Evolutionary conservation across 2,888 invertebrate species (phyloP).

Genomic region (Galerucella nymphaeae): DNA sequence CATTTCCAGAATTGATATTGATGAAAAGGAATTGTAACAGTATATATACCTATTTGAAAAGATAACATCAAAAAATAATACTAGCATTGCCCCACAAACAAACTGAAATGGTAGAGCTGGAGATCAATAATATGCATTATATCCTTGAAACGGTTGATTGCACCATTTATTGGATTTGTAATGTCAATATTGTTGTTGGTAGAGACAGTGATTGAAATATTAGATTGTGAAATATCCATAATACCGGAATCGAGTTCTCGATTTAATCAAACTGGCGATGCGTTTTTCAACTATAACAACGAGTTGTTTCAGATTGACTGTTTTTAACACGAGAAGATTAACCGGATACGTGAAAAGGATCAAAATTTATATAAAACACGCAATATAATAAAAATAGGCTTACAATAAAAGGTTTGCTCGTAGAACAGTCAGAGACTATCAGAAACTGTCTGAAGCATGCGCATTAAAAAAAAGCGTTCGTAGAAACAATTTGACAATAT

Average conservation of each 20-base stretch:
- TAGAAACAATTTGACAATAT: no score
- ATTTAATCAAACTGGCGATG: not conserved
- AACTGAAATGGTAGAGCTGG: not conserved
- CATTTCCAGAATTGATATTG: no score
- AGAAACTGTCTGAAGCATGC: no score
- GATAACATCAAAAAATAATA: conserved; percentile 8
- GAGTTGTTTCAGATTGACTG: no score
- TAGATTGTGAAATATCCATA: not conserved
- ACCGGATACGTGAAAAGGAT: no score
- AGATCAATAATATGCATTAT: not conserved
- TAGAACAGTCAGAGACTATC: no score
- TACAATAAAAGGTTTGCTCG: no score
- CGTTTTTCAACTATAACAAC: not conserved
- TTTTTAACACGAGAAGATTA: no score
- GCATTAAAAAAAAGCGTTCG: no score
- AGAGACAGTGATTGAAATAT: conserved; percentile 8
- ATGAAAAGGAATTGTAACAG: no score
- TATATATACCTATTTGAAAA: not conserved
- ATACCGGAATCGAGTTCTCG: not conserved
- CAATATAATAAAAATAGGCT: no score
- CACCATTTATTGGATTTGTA: conserved; percentile 6
- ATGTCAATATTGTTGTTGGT: not conserved
- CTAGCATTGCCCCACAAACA: not conserved
- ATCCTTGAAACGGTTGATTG: conserved; percentile 6
- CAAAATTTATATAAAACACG: no score